A percentile compares a stretch with the other conserved stretches of the same genome.
Conservation (phyloP, 2,888 invertebrate species). For the Cylloceria caligata region DNA sequence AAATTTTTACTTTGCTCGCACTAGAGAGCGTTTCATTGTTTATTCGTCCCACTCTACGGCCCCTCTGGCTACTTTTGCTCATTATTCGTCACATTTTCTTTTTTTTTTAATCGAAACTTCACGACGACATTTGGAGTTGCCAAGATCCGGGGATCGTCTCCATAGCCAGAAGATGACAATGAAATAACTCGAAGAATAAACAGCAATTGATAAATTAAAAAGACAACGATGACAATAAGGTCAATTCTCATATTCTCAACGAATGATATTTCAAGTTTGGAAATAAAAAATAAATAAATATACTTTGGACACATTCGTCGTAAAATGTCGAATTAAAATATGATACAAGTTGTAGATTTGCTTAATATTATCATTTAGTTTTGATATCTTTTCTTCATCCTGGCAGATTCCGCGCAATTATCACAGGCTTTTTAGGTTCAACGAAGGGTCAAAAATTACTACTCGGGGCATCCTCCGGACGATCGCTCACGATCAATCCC, state of each 20-base stretch:
- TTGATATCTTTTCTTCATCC: too few relatives aligned
- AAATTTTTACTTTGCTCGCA: not conserved
- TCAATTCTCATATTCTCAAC: not conserved
- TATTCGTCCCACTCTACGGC: not conserved
- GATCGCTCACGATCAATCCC: not conserved
- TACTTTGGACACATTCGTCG: too few relatives aligned
- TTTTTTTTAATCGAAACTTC: conserved; percentile 11
- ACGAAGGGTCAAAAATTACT: too few relatives aligned
- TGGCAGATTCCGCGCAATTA: too few relatives aligned
- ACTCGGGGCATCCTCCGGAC: too few relatives aligned
- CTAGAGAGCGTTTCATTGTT: conserved; percentile 7
- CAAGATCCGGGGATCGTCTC: not conserved
- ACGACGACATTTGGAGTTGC: not conserved
- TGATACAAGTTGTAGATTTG: too few relatives aligned
- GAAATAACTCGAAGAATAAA: not conserved
- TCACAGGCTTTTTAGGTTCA: too few relatives aligned
- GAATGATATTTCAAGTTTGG: not conserved
- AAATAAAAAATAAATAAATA: too few relatives aligned
- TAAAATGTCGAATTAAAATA: too few relatives aligned
- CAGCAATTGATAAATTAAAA: not conserved
- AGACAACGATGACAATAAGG: not conserved
- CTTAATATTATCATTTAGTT: too few relatives aligned
- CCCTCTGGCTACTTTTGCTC: not conserved
- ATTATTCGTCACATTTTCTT: not conserved
- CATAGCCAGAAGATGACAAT: not conserved